Evolutionary conservation across 2,113 vertebrate genomes (phyloP), one percentile per base, ranked within the genome.

Genomic region (Scomber colias): DNA sequence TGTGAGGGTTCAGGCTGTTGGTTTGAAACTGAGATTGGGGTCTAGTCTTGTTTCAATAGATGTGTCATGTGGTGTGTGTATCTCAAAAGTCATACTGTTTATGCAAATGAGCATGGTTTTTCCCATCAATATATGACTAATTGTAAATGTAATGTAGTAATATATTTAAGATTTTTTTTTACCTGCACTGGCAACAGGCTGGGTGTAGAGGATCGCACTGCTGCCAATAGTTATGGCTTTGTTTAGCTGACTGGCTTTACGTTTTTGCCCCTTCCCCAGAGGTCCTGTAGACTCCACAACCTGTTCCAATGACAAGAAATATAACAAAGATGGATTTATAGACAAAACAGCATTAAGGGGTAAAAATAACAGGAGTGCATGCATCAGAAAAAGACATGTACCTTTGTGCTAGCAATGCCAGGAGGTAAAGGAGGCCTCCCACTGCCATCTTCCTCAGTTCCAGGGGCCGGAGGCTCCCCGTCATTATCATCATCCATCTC

Each of bases 401-500:
- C 92, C 86, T 90, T 91, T 0, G 65, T 10, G 30, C 40, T 40
- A 6, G 21, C 71, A 21, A 67, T 31, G 70, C 82, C 86, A 0
- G 93, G 88, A 7, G 93, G 92, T 27, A 87, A 69, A 0, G 94
- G 87, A 66, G 95, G 92, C 78, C 95, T 96, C 45, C 95, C 81
- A 6, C 92, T 93, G 79, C 94, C 90, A 0, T 97, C 96, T 27
- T 97, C 97, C 87, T 99, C 98, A 0, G 97, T 99, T 82, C 98
- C 98, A 0, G 98, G 98, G 0, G 97, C 97, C 5, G 98, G 98
- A 0, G 98, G 97, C 76, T 99, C 98, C 59, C 96, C 95, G 3
- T 96, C 97, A 35, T 90, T 84, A 11, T 99, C 97, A 46, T 98
- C 97, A 81, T 99, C 97, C 97, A 99, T 98, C 87, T 99, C 97